Percentiles rank a stretch among this genome's conserved stretches.
Conservation (phyloP, 2,797 vertebrate species). For the Poeciliopsis gracilis region DNA sequence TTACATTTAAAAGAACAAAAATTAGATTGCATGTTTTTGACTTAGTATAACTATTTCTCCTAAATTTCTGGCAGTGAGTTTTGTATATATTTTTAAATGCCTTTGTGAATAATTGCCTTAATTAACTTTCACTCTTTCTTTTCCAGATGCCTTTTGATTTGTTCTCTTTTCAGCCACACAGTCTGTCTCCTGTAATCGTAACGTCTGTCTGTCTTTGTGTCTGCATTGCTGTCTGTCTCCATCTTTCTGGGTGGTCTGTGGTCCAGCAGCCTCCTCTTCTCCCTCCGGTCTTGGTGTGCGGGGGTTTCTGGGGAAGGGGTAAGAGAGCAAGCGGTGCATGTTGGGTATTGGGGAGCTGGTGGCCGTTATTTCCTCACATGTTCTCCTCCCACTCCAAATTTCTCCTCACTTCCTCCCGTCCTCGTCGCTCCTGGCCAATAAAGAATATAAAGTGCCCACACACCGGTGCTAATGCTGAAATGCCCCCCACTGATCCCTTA, state of each 20-base stretch:
- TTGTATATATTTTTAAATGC: not conserved
- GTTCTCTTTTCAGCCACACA: conserved; percentile 1
- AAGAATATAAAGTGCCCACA: conserved; percentile 69
- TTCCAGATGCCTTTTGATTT: conserved; percentile 7
- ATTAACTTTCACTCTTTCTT: not conserved
- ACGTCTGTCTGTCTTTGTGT: conserved; percentile 46
- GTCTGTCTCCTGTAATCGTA: conserved; percentile 16
- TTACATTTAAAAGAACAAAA: not conserved
- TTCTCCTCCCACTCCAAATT: conserved; percentile 61
- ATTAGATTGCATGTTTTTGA: not conserved
- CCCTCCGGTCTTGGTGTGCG: conserved; percentile 72
- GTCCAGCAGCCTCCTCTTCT: conserved; percentile 73
- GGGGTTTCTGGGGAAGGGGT: conserved; percentile 51
- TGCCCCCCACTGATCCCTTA: conserved; percentile 33
- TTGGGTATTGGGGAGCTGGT: conserved; percentile 44
- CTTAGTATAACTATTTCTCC: not conserved
- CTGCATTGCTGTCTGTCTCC: conserved; percentile 58
- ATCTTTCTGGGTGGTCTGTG: conserved; percentile 83
- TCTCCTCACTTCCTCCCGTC: conserved; percentile 73
- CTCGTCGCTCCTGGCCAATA: conserved; percentile 71
- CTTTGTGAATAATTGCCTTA: not conserved
- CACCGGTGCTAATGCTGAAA: conserved; percentile 43
- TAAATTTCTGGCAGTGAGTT: not conserved
- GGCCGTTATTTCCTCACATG: conserved; percentile 76
- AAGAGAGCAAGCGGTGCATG: conserved; percentile 23